Conservation (phyloP, 2,113 vertebrate species). For the Balaenoptera acutorostrata region DNA sequence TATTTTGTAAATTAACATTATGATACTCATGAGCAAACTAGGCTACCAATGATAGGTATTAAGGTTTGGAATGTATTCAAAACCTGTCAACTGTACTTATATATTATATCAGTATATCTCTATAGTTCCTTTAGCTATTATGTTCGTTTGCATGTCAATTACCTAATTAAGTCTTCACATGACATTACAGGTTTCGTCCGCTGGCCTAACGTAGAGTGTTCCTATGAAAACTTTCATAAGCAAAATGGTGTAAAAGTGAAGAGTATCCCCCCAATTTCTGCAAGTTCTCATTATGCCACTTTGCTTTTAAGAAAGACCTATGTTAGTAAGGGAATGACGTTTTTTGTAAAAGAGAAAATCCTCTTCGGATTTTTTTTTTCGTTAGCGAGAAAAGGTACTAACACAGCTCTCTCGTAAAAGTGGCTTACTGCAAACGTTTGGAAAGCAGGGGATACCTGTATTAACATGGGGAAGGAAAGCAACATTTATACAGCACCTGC, state of each 20-base stretch:
- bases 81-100: not conserved
- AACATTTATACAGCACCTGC: not conserved
- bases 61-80: not conserved
- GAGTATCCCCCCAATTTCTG: not conserved
- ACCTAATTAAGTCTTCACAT: conserved; percentile 34
- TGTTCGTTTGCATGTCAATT: conserved; percentile 7
- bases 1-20: conserved; percentile 25
- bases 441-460: not conserved
- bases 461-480: conserved; percentile 4
- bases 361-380: not conserved
- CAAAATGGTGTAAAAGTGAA: not conserved
- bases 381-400: not conserved
- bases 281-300: not conserved
- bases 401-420: not conserved
- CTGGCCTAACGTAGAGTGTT: not conserved
- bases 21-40: not conserved
- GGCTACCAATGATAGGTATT: not conserved
- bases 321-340: not conserved
- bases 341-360: not conserved
- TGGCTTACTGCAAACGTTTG: not conserved
- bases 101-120: not conserved
- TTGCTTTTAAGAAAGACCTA: not conserved
- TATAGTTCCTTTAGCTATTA: not conserved
- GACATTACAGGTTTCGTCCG: not conserved
- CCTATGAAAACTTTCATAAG: not conserved